phyloP scores from a whole-genome alignment of 2,797 vertebrate species.

The Pampus argenteus region DNA sequence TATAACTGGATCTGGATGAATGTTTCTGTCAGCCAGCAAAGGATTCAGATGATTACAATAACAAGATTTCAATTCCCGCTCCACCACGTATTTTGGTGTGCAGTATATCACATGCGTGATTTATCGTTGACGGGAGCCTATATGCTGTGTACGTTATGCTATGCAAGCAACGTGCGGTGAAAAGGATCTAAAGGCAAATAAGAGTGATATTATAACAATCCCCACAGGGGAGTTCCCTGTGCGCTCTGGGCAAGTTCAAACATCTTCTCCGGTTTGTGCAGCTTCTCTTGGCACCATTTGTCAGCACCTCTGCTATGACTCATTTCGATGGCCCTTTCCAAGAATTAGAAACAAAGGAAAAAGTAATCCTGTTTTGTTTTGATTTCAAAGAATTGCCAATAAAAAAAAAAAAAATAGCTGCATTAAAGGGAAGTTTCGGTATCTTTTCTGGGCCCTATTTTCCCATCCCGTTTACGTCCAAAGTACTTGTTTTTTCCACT shows the following conservation, averaged over 20 bases:
- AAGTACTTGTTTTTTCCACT: too few species aligned
- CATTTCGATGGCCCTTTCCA: conserved; percentile 40
- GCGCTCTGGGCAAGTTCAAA: conserved; percentile 51
- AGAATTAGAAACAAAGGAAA: conserved; percentile 16
- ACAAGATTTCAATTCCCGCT: conserved; percentile 56
- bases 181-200: conserved; percentile 14
- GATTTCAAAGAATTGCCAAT: not conserved
- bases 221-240: conserved; percentile 11
- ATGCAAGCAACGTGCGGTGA: not conserved
- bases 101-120: conserved; percentile 45
- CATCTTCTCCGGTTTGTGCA: conserved; percentile 37
- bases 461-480: too few species aligned
- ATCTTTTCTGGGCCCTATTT: too few species aligned
- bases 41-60: conserved; percentile 70
- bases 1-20: conserved; percentile 60
- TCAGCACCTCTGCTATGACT: conserved; percentile 54
- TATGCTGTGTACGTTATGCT: conserved; percentile 2
- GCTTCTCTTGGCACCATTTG: conserved; percentile 35
- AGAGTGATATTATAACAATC: not conserved
- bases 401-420: conserved; percentile 3
- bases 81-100: conserved; percentile 34
- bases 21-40: conserved; percentile 58
- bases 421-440: too few species aligned
- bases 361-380: conserved; percentile 14
- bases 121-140: conserved; percentile 45